A percentile compares a stretch with the other conserved stretches of the same genome.
These are phyloP conservation scores for Epizoanthus rinbou DNA, from an alignment of 92 coral and sea anemone species.

Conservation along the genomic window DNA sequence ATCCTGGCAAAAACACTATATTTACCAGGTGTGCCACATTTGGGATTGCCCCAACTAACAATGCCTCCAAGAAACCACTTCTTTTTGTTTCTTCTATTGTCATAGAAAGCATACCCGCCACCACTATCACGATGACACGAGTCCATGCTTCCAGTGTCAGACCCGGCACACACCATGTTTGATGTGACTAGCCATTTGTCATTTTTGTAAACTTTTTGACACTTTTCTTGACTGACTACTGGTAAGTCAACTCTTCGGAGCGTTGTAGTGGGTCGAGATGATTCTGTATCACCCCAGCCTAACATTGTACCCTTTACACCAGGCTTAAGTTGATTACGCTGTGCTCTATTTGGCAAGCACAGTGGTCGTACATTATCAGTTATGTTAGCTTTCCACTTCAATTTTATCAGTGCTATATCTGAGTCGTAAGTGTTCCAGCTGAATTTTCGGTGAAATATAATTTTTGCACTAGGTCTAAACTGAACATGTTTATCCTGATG, in stretches of 20 bases:
- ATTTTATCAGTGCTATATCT: conserved; percentile 86
- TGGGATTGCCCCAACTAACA: conserved; percentile 95
- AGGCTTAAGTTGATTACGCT: conserved; percentile 66
- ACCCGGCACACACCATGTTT: conserved; percentile 97
- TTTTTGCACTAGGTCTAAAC: conserved; percentile 66
- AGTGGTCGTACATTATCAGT: conserved; percentile 88
- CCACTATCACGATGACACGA: conserved; percentile 93
- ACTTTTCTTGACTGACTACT: conserved; percentile 64
- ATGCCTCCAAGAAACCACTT: conserved; percentile 94
- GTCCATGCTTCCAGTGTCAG: conserved; percentile 55
- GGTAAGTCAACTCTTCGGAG: conserved; percentile 82
- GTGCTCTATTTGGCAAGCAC: conserved; percentile 84
- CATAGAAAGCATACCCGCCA: conserved; percentile 86
- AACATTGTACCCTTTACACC: conserved; percentile 81
- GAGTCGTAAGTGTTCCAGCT: conserved; percentile 84
- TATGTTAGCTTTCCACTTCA: conserved; percentile 78
- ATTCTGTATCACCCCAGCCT: conserved; percentile 92
- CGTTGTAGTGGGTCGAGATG: conserved; percentile 44
- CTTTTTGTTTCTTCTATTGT: conserved; percentile 58
- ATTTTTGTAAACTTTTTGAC: conserved; percentile 69
- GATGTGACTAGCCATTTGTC: conserved; percentile 85
- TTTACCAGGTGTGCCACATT: conserved; percentile 86
- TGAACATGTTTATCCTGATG: conserved; percentile 69
- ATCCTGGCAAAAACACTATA: conserved; percentile 91
- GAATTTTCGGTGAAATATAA: conserved; percentile 73